Percentiles rank a stretch among this genome's conserved stretches.
Conservation (phyloP, 2,113 vertebrate genomes). For the Eudyptes chrysolophus region DNA sequence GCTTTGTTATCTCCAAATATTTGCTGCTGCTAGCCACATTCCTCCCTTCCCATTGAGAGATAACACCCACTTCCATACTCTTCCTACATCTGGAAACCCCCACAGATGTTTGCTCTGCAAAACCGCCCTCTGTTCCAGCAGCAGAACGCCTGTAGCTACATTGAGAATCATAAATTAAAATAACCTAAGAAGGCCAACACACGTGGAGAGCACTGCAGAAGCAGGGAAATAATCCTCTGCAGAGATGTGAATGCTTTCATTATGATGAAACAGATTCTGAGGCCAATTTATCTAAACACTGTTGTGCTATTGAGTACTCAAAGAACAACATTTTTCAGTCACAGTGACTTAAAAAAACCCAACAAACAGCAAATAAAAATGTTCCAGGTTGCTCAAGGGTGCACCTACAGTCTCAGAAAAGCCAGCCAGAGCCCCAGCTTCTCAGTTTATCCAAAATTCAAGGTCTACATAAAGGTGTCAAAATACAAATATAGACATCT, state of each 20-base stretch:
- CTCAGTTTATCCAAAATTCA: not conserved
- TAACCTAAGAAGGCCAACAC: not conserved
- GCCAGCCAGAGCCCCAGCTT: not conserved
- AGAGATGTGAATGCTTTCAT: not conserved
- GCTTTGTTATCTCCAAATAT: not conserved
- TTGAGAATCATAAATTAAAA: conserved; percentile 15
- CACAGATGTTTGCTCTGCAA: conserved; percentile 35
- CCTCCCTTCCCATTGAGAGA: conserved; percentile 39
- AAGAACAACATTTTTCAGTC: not conserved
- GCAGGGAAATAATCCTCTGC: not conserved
- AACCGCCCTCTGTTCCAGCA: conserved; percentile 17
- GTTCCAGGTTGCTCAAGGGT: not conserved
- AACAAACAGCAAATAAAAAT: not conserved
- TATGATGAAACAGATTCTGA: not conserved
- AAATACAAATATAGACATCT: not conserved
- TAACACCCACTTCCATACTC: conserved; percentile 26
- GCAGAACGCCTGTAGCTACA: not conserved
- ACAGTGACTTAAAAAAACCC: not conserved
- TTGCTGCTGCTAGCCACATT: conserved; percentile 24
- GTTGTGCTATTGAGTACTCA: not conserved
- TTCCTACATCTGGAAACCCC: conserved; percentile 48
- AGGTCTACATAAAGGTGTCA: not conserved
- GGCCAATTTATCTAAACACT: not conserved
- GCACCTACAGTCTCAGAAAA: not conserved
- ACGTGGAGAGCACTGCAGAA: not conserved